phyloP scores from a whole-genome alignment of 92 coral and sea anemone species.

The Plumapathes pennacea region DNA sequence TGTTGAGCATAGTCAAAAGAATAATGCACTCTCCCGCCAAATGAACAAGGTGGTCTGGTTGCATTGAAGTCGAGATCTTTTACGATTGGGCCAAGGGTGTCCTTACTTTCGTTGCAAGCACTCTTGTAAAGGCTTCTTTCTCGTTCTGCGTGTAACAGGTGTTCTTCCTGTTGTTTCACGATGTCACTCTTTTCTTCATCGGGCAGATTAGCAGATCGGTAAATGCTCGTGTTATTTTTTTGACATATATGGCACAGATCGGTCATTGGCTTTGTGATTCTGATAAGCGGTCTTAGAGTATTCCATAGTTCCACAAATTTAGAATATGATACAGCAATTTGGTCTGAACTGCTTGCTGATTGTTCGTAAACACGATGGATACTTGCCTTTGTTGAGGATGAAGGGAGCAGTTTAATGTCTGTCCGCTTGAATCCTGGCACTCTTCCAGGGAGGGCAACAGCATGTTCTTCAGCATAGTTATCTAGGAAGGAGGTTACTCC shows the following conservation, averaged over 20 bases:
- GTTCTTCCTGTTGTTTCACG: constrained; percentile 29
- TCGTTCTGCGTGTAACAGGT: constrained; percentile 34
- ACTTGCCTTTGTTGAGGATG: constrained; percentile 14
- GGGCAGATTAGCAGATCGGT: constrained; percentile 37
- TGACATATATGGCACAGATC: constrained; percentile 38
- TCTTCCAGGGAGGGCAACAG: constrained; percentile 30
- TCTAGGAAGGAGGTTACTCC: constrained; percentile 6
- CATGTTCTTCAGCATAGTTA: constrained; percentile 40
- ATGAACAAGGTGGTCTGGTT: constrained; percentile 21
- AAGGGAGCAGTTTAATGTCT: constrained; percentile 12
- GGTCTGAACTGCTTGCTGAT: neutral
- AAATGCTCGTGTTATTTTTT: constrained; percentile 11
- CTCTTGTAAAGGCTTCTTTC: constrained; percentile 37
- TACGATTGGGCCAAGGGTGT: neutral
- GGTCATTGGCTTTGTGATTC: constrained; percentile 31
- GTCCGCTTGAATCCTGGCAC: constrained; percentile 32
- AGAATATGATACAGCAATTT: constrained; percentile 21
- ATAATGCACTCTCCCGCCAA: constrained; percentile 20
- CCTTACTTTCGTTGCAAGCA: constrained; percentile 12
- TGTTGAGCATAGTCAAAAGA: constrained; percentile 58
- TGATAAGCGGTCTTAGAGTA: constrained; percentile 10
- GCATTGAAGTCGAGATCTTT: neutral
- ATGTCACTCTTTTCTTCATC: constrained; percentile 21
- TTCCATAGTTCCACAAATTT: constrained; percentile 39
- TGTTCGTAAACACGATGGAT: constrained; percentile 10